phyloP scores from a whole-genome alignment of 2,888 invertebrate species.

The Resseliella maxima region DNA sequence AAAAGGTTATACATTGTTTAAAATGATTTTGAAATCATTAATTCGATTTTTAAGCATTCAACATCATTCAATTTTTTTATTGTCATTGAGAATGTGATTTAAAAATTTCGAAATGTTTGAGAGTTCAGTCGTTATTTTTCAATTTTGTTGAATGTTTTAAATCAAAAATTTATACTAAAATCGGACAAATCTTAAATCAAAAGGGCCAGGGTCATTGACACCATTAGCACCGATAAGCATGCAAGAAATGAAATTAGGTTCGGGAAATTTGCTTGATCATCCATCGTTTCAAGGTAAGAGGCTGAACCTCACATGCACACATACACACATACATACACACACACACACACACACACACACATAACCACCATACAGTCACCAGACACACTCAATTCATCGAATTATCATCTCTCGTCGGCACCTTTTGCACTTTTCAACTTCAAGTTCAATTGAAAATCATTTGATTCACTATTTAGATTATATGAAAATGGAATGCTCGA shows the following conservation, averaged over 20 bases:
- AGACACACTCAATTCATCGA: too few relatives aligned
- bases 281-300: constrained; percentile 78
- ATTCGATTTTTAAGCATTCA: too few relatives aligned
- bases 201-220: constrained; percentile 75
- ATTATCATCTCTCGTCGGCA: not conserved
- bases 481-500: not conserved
- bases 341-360: not conserved
- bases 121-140: too few relatives aligned
- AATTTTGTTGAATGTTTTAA: not conserved
- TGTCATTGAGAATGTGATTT: too few relatives aligned
- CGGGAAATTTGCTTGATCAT: constrained; percentile 73
- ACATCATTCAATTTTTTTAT: too few relatives aligned
- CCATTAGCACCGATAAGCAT: constrained; percentile 79
- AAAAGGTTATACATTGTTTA: too few relatives aligned
- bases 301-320: not conserved
- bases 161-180: not conserved
- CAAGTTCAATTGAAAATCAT: not conserved
- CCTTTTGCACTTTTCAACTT: not conserved
- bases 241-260: constrained; percentile 80
- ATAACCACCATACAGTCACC: not conserved
- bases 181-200: constrained; percentile 55
- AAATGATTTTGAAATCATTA: too few relatives aligned
- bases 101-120: too few relatives aligned
- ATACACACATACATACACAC: not conserved
- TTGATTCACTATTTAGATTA: too few relatives aligned